phyloP scores from a whole-genome alignment of 2,888 invertebrate genomes.

The Heliconius cydno region DNA sequence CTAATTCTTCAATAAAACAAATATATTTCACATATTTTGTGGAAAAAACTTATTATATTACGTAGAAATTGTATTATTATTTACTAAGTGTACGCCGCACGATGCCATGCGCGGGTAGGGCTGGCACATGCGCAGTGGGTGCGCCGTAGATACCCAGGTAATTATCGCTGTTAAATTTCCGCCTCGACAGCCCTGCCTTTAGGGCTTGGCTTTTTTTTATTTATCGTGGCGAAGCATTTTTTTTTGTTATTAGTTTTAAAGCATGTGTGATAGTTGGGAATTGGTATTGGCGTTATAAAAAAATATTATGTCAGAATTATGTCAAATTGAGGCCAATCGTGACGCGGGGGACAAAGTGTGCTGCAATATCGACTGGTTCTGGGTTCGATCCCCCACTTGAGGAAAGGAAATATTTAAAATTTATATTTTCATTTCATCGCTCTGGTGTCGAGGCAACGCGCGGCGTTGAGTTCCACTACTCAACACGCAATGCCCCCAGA shows the following conservation, averaged over 20 bases:
- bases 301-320: no score
- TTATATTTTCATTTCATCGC: no score
- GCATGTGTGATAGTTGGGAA: not conserved
- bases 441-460: no score
- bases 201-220: conserved; percentile 61
- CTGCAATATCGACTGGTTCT: no score
- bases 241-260: not conserved
- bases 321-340: no score
- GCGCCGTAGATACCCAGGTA: conserved; percentile 53
- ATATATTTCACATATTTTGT: conserved; percentile 17
- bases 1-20: not conserved
- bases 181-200: conserved; percentile 59
- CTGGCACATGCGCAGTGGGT: conserved; percentile 63
- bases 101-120: conserved; percentile 67
- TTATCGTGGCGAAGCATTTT: conserved; percentile 32
- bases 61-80: conserved; percentile 47
- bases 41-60: conserved; percentile 38
- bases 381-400: not conserved
- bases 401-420: not conserved
- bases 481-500: no score
- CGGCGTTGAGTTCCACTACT: no score
- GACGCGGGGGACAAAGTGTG: no score
- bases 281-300: not conserved
- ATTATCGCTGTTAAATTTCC: conserved; percentile 76
- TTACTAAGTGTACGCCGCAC: conserved; percentile 55